These are phyloP conservation scores for Mylabris sibirica DNA, from an alignment of 2,888 invertebrate genomes.

Conservation along the genomic window DNA sequence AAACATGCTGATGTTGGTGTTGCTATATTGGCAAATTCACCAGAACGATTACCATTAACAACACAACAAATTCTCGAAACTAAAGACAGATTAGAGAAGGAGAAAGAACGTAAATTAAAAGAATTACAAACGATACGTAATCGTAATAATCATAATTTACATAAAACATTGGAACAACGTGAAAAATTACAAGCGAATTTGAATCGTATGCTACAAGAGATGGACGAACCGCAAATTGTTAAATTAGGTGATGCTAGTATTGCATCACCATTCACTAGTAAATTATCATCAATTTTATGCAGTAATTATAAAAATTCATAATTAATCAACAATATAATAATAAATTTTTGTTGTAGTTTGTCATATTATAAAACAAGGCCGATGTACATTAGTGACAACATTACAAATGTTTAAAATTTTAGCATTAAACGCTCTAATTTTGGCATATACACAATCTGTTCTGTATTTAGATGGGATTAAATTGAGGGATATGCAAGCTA, in stretches of 20 bases:
- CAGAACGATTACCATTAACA: slow-evolving; percentile 63
- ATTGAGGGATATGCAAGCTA: slow-evolving; percentile 97
- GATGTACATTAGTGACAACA: slow-evolving; percentile 98
- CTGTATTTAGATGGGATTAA: slow-evolving; percentile 98
- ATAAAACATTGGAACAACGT: slow-evolving; percentile 46
- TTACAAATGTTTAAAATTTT: slow-evolving; percentile 99
- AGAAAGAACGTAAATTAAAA: slow-evolving; percentile 42
- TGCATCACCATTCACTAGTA: slow-evolving; percentile 98
- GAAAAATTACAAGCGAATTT: slow-evolving; percentile 54
- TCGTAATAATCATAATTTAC: slow-evolving; percentile 45
- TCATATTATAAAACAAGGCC: slow-evolving; percentile 98
- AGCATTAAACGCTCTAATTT: slow-evolving; percentile 94
- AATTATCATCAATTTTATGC: slow-evolving; percentile 93
- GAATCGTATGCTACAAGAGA: slow-evolving; percentile 79
- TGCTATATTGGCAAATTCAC: slow-evolving; percentile 85
- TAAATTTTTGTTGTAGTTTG: slow-evolving; percentile 75
- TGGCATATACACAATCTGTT: slow-evolving; percentile 98
- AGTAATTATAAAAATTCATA: slow-evolving; percentile 65
- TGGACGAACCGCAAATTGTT: slow-evolving; percentile 88
- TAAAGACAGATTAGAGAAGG: slow-evolving; percentile 45
- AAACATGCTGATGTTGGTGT: slow-evolving; percentile 99
- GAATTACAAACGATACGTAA: slow-evolving; percentile 39
- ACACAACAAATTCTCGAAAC: slow-evolving; percentile 54
- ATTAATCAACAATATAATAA: not conserved
- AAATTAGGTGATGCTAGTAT: slow-evolving; percentile 98